Conservation (phyloP, 2,113 vertebrate species). For the Rostratula benghalensis region DNA sequence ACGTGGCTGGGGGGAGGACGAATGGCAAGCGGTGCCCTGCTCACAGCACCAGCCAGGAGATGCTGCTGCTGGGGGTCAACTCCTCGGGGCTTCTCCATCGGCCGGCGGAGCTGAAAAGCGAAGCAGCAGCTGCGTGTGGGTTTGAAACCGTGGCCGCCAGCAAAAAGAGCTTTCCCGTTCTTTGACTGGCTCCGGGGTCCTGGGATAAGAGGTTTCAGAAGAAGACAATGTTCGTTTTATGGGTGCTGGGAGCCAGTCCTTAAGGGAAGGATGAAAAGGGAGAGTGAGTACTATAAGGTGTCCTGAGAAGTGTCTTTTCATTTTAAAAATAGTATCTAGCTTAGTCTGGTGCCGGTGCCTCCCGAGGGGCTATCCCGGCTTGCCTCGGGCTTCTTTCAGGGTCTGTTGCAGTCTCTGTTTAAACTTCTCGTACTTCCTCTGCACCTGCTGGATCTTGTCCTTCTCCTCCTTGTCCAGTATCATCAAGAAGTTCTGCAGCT, state of each 20-base stretch:
- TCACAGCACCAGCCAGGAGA: background rate
- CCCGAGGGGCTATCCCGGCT: constrained; percentile 74
- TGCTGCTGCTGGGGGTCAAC: background rate
- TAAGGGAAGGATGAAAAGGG: constrained; percentile 2
- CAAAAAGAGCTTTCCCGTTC: background rate
- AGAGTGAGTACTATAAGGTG: constrained; percentile 7
- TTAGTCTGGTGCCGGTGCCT: constrained; percentile 7
- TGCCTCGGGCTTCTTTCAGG: constrained; percentile 76
- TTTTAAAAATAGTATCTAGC: constrained; percentile 57
- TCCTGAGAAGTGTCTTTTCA: constrained; percentile 75
- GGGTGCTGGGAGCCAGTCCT: constrained; percentile 6
- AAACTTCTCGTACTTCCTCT: constrained; percentile 84
- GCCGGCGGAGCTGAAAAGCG: background rate
- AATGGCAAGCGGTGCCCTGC: background rate
- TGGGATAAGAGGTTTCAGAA: background rate
- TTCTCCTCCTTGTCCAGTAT: constrained; percentile 92
- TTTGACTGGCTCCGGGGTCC: background rate
- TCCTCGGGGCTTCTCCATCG: background rate
- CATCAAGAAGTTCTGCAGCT: constrained; percentile 95
- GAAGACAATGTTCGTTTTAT: background rate
- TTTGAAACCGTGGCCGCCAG: no score
- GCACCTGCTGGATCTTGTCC: constrained; percentile 88
- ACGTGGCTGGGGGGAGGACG: background rate
- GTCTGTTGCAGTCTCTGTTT: constrained; percentile 85
- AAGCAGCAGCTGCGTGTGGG: constrained; percentile 23